Base-by-base conservation (phyloP, 2,888 invertebrate species). In the Drosophila parthenogenetica region DNA sequence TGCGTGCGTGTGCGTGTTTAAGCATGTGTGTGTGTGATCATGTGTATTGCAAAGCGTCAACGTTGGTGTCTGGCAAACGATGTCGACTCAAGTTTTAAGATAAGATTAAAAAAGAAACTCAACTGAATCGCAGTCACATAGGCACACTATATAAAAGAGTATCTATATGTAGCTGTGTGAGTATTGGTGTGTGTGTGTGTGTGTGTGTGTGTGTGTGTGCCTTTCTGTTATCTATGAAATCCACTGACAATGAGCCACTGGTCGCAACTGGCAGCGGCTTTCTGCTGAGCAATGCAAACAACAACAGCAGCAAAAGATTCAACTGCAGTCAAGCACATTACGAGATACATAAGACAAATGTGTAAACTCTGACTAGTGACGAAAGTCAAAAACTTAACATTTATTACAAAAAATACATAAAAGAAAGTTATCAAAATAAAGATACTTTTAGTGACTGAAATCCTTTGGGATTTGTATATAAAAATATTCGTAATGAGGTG, bases 11-110 rank as follows among this genome's bases (percentile, higher is more conserved):
- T 48, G 7, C 57, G 51, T 25, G 25, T 25, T 25, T 51, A 29
- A 59, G 48, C 49, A 63, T 43, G n/a, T 49, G 37, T 35, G 42
- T 32, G 42, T 48, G 54, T 50, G 14, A 35, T 43, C 55, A 43
- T 61, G 29, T 53, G 64, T 37, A 37, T 57, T 76, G 55, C 53
- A 70, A 63, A 67, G 79, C 77, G 72, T 62, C 64, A 57, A 46
- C 53, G 60, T 50, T 77, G 48, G 59, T 49, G 68, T 57, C 69
- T 77, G 60, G 53, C 71, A 49, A 61, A 81, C 74, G 64, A 81
- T 81, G 82, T 79, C 85, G 87, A 89, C 81, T 87, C 89, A 79
- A 85, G 79, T 89, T 89, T 89, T 81, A 89, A 88, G 90, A 88
- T 88, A 88, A 88, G 90, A 90, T 88, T 88, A 81, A 85, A 81